Evolutionary conservation across 1,140 invertebrate species (phyloP), one percentile per base, ranked within the genome.

Genomic region (Tetramorium simillimum): DNA sequence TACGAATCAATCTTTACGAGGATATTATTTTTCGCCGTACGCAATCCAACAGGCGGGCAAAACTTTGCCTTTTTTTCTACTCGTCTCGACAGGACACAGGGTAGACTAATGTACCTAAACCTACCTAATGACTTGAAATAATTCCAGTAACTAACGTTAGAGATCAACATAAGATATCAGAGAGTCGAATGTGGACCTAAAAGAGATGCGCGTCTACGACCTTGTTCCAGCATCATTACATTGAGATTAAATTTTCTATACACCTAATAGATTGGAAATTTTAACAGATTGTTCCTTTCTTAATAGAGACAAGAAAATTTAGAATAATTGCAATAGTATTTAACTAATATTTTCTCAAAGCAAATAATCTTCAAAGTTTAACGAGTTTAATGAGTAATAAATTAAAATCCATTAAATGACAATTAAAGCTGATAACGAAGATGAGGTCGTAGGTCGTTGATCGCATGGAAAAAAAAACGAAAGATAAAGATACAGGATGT

Each of bases 61-160:
- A 49, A 92, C 43, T 81, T 84, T 85, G 85, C 87, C 84, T 65
- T 91, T 75, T 69, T 90, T 92, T 93, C 94, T 94, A 93, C 93
- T 92, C 88, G 86, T 91, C 88, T 92, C 86, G 92, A 93, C 69
- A 92, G 92, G 91, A 88, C 87, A 92, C 89, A 88, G 93, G 92
- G 73, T 90, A 90, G 91, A 93, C 93, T 94, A 94, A 92, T 86
- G 91, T 92, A 91, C 91, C 92, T 93, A 94, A 92, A 93, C 93
- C 93, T 94, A 94, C 88, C 93, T 93, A 94, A 91, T 92, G 88
- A 92, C 18, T 90, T 87, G 87, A 91, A 92, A 92, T 93, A 93
- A 94, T 87, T 85, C 28, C 91, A 91, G 62, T 91, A 90, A 81
- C 93, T 93, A 94, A 85, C 82, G 67, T 91, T 89, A 90, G 89